A percentile compares a stretch with the other conserved stretches of the same genome.
phyloP scores from a whole-genome alignment of 2,113 vertebrate species.

The Falco punctatus region DNA sequence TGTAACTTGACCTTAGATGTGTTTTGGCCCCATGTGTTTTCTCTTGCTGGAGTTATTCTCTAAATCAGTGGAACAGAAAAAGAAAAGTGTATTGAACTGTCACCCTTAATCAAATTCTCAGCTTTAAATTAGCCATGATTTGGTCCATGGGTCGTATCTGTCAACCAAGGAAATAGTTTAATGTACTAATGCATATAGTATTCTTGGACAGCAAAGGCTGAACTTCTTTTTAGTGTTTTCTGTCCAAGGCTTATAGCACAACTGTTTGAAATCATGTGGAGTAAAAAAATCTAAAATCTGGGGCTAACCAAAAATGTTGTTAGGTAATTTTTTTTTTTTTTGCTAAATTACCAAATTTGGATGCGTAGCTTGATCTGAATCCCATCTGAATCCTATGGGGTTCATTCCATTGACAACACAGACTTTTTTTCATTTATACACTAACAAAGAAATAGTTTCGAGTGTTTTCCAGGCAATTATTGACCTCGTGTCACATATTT shows the following conservation, averaged over 20 bases:
- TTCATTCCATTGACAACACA: slow-evolving; percentile 7
- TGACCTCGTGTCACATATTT: neutral
- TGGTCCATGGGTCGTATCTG: slow-evolving; percentile 25
- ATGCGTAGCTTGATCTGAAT: neutral
- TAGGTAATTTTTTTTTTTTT: slow-evolving; percentile 42
- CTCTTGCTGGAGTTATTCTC: slow-evolving; percentile 48
- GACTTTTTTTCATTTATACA: neutral
- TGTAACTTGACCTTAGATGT: slow-evolving; percentile 59
- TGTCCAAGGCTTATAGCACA: neutral
- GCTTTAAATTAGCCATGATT: slow-evolving; percentile 54
- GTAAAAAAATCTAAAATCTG: slow-evolving; percentile 19
- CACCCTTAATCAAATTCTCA: slow-evolving; percentile 54
- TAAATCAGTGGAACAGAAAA: slow-evolving; percentile 30
- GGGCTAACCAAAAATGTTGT: slow-evolving; percentile 19
- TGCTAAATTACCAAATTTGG: slow-evolving; percentile 12
- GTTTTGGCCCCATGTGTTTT: slow-evolving; percentile 56
- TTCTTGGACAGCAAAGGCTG: slow-evolving; percentile 10
- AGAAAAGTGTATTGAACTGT: slow-evolving; percentile 46
- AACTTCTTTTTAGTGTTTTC: neutral
- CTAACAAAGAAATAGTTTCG: neutral
- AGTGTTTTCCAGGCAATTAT: slow-evolving; percentile 6
- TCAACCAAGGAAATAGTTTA: slow-evolving; percentile 37
- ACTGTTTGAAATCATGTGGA: slow-evolving; percentile 24
- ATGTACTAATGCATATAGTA: neutral
- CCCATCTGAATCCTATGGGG: neutral